Evolutionary conservation across 2,888 invertebrate species (phyloP).

Genomic region (Linnaemya tessellans): DNA sequence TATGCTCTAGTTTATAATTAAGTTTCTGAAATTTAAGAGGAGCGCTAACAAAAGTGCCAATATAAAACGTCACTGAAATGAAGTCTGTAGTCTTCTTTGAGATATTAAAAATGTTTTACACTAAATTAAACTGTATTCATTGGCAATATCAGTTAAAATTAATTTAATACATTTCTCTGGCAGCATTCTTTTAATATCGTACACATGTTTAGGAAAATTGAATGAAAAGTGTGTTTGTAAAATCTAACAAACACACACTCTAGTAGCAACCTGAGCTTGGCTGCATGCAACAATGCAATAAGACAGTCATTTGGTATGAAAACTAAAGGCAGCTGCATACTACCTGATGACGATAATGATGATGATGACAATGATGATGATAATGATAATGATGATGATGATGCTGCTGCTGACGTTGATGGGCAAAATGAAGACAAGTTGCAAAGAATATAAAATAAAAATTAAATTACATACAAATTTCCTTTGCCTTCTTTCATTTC

Average conservation of each 20-base stretch:
- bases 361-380: constrained; percentile 1
- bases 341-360: background rate
- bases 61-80: too few relatives aligned
- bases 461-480: constrained; percentile 49
- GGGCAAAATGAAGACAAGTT: constrained; percentile 30
- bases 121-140: background rate
- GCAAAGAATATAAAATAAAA: constrained; percentile 50
- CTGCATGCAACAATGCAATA: constrained; percentile 23
- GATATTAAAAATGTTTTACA: background rate
- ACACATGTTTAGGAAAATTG: background rate
- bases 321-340: constrained; percentile 18
- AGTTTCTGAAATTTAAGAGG: too few relatives aligned
- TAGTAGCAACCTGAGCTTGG: constrained; percentile 9
- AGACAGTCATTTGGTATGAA: background rate
- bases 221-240: background rate
- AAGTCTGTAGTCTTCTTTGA: too few relatives aligned
- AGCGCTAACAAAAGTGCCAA: background rate
- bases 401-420: background rate
- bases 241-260: background rate
- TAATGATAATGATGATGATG: background rate
- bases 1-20: too few relatives aligned
- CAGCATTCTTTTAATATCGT: background rate
- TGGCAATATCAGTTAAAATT: background rate
- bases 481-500: constrained; percentile 27
- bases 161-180: background rate